Base-by-base conservation (phyloP, 2,113 vertebrate genomes). In the Xiphophorus maculatus region DNA sequence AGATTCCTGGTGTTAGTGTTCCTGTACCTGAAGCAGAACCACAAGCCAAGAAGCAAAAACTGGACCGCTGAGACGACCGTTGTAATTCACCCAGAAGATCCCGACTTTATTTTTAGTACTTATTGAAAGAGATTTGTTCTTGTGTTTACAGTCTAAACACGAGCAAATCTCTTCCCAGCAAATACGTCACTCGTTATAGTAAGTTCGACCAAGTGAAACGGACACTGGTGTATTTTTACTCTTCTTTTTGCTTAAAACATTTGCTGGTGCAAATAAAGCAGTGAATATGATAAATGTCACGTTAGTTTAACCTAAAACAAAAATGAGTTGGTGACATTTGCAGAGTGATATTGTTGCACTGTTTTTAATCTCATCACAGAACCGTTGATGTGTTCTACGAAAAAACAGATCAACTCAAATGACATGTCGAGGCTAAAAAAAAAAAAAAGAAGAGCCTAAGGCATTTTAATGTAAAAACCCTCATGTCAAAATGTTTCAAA, bases 31-130 rank as follows among this genome's bases (percentile, higher is more conserved):
- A 93, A 17, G 70, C 70, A 0, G 95, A 95, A 91, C 96, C 96
- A 14, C 89, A 90, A 51, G 87, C 90, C 58, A 99, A 99, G 94
- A 99, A 96, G 86, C 93, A 88, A 69, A 98, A 95, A 82, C 71
- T 94, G 80, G 86, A 94, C 82, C 85, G 89, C 74, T 98, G 95
- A 37, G 68, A 74, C 27, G 0, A 71, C 10, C 15, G 27, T n/a
- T 7, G 25, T 0, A 42, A 63, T 29, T 67, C 28, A 75, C 28
- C n/a, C 1, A n/a, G 7, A 58, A 58, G 51, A 58, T 58, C 25
- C 9, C 10, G 9, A 10, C 22, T 48, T 17, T n/a, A 58, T 17
- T 25, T 73, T 54, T 73, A 11, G 6, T 11, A 44, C 62, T 33
- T 12, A 65, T 32, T 62, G 22, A 48, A 37, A 64, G 8, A 12